A percentile compares a stretch with the other conserved stretches of the same genome.
These are phyloP conservation scores for Omphaloscelis lunosa DNA, from an alignment of 2,888 invertebrate genomes.

Conservation along the genomic window DNA sequence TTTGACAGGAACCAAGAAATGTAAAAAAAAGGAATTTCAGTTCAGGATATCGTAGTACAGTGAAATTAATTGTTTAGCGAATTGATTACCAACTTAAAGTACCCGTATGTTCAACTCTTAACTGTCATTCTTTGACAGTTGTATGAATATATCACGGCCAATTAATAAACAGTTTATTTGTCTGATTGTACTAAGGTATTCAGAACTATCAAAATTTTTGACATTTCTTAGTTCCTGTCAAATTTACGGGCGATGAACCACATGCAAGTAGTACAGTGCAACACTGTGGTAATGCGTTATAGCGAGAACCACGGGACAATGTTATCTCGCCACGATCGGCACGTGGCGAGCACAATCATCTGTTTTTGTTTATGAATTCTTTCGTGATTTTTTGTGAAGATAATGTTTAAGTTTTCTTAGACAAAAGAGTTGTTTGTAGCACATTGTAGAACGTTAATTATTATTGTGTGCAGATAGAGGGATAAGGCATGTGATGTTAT, in stretches of 20 bases:
- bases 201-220: neutral
- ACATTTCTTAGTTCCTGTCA: neutral
- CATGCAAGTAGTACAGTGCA: conserved; percentile 13
- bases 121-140: neutral
- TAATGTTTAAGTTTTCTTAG: conserved; percentile 39
- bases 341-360: conserved; percentile 78
- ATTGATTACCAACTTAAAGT: neutral
- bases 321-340: conserved; percentile 85
- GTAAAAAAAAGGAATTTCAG: no score
- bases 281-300: conserved; percentile 49
- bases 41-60: no score
- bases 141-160: no score
- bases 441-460: conserved; percentile 29
- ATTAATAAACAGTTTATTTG: neutral
- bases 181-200: no score
- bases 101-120: neutral
- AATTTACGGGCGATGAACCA: neutral
- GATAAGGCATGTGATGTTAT: neutral
- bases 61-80: no score
- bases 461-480: neutral
- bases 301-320: conserved; percentile 73
- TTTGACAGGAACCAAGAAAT: no score
- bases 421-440: conserved; percentile 45
- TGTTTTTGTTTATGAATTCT: conserved; percentile 80
- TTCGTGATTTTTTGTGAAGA: conserved; percentile 55